Evolutionary conservation across 2,888 invertebrate species (phyloP).

Genomic region (Eristalinus sepulchralis): DNA sequence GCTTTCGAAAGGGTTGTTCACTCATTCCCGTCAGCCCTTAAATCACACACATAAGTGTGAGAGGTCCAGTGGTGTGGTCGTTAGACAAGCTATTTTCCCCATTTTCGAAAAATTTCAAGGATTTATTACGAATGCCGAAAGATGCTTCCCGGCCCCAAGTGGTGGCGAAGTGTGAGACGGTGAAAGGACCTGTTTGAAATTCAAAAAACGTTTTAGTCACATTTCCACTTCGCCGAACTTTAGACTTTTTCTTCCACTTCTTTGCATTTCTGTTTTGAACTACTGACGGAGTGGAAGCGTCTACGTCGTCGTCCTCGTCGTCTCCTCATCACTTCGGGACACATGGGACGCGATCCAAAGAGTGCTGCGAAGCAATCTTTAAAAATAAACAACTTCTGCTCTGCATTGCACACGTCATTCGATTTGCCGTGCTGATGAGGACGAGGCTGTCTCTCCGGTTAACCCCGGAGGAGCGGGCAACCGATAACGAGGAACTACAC

Average conservation of each 20-base stretch:
- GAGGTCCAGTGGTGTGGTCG: constrained; percentile 39
- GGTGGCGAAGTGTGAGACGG: not conserved
- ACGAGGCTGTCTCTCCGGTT: constrained; percentile 7
- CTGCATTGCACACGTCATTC: constrained; percentile 44
- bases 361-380: constrained; percentile 12
- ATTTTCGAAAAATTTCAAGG: constrained; percentile 50
- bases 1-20: constrained; percentile 52
- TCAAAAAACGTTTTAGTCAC: constrained; percentile 70
- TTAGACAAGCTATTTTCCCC: constrained; percentile 48
- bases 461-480: constrained; percentile 9
- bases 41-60: constrained; percentile 63
- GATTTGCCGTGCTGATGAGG: constrained; percentile 54
- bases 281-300: not conserved
- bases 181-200: constrained; percentile 58
- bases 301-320: not conserved
- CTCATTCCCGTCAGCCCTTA: constrained; percentile 40
- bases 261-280: constrained; percentile 15
- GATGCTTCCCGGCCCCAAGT: constrained; percentile 23
- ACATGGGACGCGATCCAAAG: constrained; percentile 13
- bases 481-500: not conserved
- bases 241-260: constrained; percentile 22
- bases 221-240: constrained; percentile 67
- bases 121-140: constrained; percentile 65
- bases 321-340: not conserved
- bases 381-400: constrained; percentile 46